Base-by-base conservation (phyloP, 2,888 invertebrate species). In the Metalampra italica region DNA sequence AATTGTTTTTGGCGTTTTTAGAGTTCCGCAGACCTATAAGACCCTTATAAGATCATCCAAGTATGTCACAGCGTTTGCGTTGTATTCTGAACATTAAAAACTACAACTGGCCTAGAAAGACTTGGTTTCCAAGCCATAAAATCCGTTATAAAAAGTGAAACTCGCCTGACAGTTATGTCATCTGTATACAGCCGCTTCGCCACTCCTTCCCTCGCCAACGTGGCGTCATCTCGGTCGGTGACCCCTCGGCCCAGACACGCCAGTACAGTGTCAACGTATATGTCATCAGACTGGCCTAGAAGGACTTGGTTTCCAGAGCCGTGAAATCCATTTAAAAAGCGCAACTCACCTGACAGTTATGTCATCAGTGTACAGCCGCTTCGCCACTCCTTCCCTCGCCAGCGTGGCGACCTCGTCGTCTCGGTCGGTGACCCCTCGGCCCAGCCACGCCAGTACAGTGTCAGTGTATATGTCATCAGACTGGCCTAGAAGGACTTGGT, bases 91-190 rank as follows among this genome's bases (percentile, higher is more conserved):
- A 8, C 8, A 30, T 8, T 7, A 8, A 8, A 8, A 7, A 8
- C 8, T 7, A 34, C 34, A n/a, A 45, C 41, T 29, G 8, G 11
- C n/a, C n/a, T n/a, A n/a, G n/a, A n/a, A n/a, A n/a, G n/a, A n/a
- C n/a, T n/a, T n/a, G n/a, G n/a, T n/a, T n/a, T n/a, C n/a, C n/a
- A n/a, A n/a, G n/a, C n/a, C n/a, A n/a, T n/a, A n/a, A n/a, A n/a
- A n/a, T n/a, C n/a, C 34, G 9, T n/a, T 36, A 34, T 3, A 3
- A 7, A 8, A 1, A 30, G 8, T 7, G 5, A 30, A 30, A 51
- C 50, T 43, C 29, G 66, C 67, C 67, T 59, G 0, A 62, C 49
- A 7, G 50, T 54, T 36, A 61, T 43, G 41, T 47, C 43, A 4
- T 37, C 49, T 34, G 37, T 45, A n/a, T n/a, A n/a, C 38, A 69